Percentiles rank a stretch among this genome's conserved stretches.
Evolutionary conservation across 2,113 vertebrate species (phyloP).

Genomic region (Ailurus styani): DNA sequence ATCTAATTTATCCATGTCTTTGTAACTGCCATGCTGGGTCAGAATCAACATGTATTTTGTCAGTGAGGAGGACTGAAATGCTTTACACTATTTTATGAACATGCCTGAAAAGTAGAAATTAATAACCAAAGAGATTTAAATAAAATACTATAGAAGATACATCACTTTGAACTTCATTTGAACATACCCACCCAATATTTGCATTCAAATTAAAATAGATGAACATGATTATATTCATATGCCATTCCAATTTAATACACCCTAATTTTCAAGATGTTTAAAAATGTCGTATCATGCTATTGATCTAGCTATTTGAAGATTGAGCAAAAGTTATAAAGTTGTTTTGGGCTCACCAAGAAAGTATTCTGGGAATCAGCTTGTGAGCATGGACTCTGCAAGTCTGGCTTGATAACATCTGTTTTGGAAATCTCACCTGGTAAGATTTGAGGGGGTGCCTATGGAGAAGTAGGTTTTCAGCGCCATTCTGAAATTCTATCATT

Average conservation of each 20-base stretch:
- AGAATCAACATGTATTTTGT: background rate
- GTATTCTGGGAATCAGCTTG: background rate
- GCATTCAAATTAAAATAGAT: background rate
- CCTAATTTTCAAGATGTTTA: background rate
- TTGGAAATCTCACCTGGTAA: background rate
- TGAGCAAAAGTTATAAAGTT: background rate
- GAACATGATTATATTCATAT: background rate
- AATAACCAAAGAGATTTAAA: background rate
- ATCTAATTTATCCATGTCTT: background rate
- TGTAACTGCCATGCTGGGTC: background rate
- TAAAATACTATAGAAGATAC: background rate
- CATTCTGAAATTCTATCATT: background rate
- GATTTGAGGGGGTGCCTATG: background rate
- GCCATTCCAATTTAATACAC: background rate
- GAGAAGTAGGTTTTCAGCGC: background rate
- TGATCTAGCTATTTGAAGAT: background rate
- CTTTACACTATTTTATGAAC: background rate
- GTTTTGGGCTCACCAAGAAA: background rate
- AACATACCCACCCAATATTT: background rate
- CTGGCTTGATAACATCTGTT: background rate
- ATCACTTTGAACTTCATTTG: background rate
- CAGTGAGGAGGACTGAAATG: background rate
- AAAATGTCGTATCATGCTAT: background rate
- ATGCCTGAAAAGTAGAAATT: slow-evolving; percentile 18
- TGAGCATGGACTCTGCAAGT: background rate